Evolutionary conservation across 2,888 invertebrate genomes (phyloP).

Genomic region (Vanessa cardui): DNA sequence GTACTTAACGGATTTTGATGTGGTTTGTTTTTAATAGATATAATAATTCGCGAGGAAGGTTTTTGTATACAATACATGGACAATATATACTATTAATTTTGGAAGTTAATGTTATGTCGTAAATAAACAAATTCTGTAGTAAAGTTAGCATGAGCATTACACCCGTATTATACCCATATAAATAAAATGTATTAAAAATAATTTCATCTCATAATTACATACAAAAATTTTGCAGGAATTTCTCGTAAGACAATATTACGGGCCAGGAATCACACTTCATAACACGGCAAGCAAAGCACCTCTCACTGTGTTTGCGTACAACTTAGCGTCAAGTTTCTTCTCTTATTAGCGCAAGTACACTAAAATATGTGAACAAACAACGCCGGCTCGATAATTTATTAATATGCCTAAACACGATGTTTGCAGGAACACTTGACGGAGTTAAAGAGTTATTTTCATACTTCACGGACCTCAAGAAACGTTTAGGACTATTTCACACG

Average conservation of each 20-base stretch:
- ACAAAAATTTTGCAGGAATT: not conserved
- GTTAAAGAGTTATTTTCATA: conserved; percentile 32
- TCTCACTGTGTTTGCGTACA: conserved; percentile 54
- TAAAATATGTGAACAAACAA: conserved; percentile 65
- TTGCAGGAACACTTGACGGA: conserved; percentile 45
- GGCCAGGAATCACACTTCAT: conserved; percentile 15
- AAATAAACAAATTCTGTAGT: too few relatives aligned
- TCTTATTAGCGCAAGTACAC: conserved; percentile 61
- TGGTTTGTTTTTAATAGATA: too few relatives aligned
- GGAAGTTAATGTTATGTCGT: too few relatives aligned
- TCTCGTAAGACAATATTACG: not conserved
- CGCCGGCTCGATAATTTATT: conserved; percentile 63
- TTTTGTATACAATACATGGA: too few relatives aligned
- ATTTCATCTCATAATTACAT: too few relatives aligned
- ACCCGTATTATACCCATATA: too few relatives aligned
- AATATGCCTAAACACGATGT: conserved; percentile 57
- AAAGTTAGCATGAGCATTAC: too few relatives aligned
- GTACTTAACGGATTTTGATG: too few relatives aligned
- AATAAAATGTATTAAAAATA: too few relatives aligned
- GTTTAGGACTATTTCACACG: conserved; percentile 6
- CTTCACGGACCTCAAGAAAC: conserved; percentile 10
- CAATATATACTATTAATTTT: too few relatives aligned
- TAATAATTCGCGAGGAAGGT: too few relatives aligned
- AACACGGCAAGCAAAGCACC: conserved; percentile 40
- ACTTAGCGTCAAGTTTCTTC: conserved; percentile 67